Evolutionary conservation across 1,140 invertebrate genomes (phyloP).

Genomic region (Caerostris darwini): DNA sequence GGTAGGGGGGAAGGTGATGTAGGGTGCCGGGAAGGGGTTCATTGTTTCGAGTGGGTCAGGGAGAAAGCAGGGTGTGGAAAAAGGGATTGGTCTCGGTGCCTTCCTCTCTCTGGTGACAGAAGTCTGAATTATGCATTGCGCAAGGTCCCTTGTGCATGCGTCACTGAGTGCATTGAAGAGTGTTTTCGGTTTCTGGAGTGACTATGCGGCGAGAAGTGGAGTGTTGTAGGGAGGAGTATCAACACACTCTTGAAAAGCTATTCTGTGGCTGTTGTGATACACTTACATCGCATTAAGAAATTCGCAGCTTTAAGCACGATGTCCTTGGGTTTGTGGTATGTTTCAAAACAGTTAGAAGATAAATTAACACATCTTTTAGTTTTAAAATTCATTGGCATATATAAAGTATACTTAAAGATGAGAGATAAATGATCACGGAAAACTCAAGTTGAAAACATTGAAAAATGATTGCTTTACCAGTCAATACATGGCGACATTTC

Average conservation of each 20-base stretch:
- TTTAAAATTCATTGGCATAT: too few species aligned
- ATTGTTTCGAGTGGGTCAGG: slow-evolving; percentile 71
- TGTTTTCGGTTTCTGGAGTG: slow-evolving; percentile 7
- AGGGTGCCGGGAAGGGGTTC: slow-evolving; percentile 37
- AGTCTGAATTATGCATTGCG: slow-evolving; percentile 17
- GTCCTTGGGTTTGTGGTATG: too few species aligned
- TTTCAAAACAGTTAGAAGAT: too few species aligned
- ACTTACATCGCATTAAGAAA: too few species aligned
- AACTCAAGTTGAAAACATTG: too few species aligned
- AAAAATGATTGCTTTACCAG: too few species aligned
- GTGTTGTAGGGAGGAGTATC: neutral
- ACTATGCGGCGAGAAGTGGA: neutral
- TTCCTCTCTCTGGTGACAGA: slow-evolving; percentile 22
- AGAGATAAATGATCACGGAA: too few species aligned
- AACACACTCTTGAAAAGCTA: neutral
- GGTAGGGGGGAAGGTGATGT: neutral
- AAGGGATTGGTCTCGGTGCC: slow-evolving; percentile 68
- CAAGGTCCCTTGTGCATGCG: neutral
- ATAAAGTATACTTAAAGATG: too few species aligned
- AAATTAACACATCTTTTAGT: too few species aligned
- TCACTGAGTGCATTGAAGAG: slow-evolving; percentile 17
- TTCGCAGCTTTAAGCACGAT: too few species aligned
- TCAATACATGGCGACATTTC: too few species aligned
- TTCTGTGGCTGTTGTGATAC: too few species aligned
- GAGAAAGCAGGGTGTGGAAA: slow-evolving; percentile 34